A percentile compares a stretch with the other conserved stretches of the same genome.
phyloP scores from a whole-genome alignment of 2,113 vertebrate species.

The Megaleporinus macrocephalus region DNA sequence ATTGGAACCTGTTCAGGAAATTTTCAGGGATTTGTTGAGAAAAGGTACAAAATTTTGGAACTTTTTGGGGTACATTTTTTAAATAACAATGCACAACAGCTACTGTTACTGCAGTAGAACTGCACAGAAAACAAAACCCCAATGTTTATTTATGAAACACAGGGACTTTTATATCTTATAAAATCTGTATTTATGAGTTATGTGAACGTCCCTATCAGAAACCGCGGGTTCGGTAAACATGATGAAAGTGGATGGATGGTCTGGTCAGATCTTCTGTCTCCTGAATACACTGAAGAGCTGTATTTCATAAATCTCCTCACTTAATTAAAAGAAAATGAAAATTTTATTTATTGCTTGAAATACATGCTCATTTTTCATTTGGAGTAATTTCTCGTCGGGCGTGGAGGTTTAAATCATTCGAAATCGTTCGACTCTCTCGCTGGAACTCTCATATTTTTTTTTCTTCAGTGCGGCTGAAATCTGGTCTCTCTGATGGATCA shows the following conservation, averaged over 20 bases:
- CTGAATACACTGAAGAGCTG: background rate
- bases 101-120: no score
- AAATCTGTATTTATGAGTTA: no score
- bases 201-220: background rate
- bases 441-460: constrained; percentile 6
- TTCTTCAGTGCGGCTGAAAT: background rate
- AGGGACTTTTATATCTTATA: no score
- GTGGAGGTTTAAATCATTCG: background rate
- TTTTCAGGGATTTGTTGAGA: no score
- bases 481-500: constrained; percentile 1
- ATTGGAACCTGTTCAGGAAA: no score
- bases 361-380: background rate
- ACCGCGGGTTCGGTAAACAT: no score
- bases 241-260: background rate
- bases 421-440: background rate
- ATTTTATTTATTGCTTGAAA: constrained; percentile 11
- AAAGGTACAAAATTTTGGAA: no score
- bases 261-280: background rate
- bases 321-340: constrained; percentile 16
- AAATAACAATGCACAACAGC: no score
- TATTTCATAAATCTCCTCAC: background rate
- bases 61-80: no score
- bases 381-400: background rate
- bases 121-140: no score
- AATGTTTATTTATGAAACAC: no score